phyloP scores from a whole-genome alignment of 2,888 invertebrate genomes.

The Eristalis intricaria region DNA sequence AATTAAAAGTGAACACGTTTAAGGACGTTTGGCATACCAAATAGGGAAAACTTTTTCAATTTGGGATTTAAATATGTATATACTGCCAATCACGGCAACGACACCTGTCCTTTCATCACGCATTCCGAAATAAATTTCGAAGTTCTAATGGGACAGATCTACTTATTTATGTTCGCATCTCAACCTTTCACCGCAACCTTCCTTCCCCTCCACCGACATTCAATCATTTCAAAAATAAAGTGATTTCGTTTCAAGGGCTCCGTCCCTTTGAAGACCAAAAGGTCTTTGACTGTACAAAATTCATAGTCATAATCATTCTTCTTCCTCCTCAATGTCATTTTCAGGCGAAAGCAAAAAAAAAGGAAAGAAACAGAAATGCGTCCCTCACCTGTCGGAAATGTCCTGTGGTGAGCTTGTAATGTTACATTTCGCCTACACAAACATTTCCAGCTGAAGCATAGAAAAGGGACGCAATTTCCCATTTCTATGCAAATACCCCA shows the following conservation, averaged over 20 bases:
- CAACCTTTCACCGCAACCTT: neutral
- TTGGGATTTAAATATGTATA: too few species aligned
- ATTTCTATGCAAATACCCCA: constrained; percentile 65
- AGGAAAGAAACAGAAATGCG: constrained; percentile 3
- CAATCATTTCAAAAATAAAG: neutral
- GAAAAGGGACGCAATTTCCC: constrained; percentile 59
- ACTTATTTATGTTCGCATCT: neutral
- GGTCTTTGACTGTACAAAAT: neutral
- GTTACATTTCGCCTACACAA: constrained; percentile 37
- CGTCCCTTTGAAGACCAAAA: constrained; percentile 5
- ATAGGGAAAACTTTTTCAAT: too few species aligned
- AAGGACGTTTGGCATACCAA: too few species aligned
- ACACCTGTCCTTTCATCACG: too few species aligned
- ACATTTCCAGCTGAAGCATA: constrained; percentile 19
- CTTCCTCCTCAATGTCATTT: constrained; percentile 43
- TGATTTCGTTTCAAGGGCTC: constrained; percentile 2
- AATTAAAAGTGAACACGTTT: too few species aligned
- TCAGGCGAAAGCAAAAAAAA: constrained; percentile 1
- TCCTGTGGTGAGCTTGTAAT: constrained; percentile 41
- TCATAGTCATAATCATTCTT: constrained; percentile 35
- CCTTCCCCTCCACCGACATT: neutral
- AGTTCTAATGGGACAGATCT: neutral
- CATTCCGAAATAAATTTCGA: neutral
- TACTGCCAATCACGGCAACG: too few species aligned
- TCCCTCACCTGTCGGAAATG: constrained; percentile 36